Evolutionary conservation across 2,797 vertebrate species (phyloP), one percentile per base, ranked within the genome.

Genomic region (Xenopus petersii): DNA sequence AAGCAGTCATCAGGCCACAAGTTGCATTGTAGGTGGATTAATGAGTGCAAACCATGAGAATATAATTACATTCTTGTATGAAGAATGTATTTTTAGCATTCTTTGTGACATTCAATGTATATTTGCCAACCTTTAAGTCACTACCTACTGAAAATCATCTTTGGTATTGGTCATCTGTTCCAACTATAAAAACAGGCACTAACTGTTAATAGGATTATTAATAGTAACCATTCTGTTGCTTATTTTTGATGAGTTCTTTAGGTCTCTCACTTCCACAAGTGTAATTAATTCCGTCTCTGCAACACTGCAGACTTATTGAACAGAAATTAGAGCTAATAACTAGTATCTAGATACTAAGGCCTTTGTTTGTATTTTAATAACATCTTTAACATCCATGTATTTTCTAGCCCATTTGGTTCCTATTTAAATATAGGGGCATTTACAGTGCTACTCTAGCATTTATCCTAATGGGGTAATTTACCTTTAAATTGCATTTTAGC

Each of bases 81-180:
- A 69, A 79, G 67, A 79, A 79, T 79, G 71, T 65, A 70, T 66
- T 79, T 75, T 15, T 80, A 74, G 83, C 84, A 86, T 84, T 84
- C 81, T 83, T 73, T 10, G 64, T 64, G 71, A 77, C 84, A 84
- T 85, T 83, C 81, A 79, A 51, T 72, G 60, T 83, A 81, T 81
- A 86, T 79, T 87, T 86, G 88, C 86, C 87, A 88, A 82, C 82
- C 83, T 82, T 47, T n/a, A 51, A 16, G 76, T 75, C 30, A 64
- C 70, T 64, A 78, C 46, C 56, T 46, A 0, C 54, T 73, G 55
- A 51, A 71, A 61, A 48, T 11, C 36, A 51, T 6, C 17, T 17
- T 10, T 30, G 49, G 64, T 62, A 62, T 17, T 36, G 49, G 61
- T 64, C 51, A 69, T 64, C 60, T 56, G 26, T 26, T 55, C 42